Evolutionary conservation across 1,140 invertebrate species (phyloP).

Genomic region (Tetranychus urticae): DNA sequence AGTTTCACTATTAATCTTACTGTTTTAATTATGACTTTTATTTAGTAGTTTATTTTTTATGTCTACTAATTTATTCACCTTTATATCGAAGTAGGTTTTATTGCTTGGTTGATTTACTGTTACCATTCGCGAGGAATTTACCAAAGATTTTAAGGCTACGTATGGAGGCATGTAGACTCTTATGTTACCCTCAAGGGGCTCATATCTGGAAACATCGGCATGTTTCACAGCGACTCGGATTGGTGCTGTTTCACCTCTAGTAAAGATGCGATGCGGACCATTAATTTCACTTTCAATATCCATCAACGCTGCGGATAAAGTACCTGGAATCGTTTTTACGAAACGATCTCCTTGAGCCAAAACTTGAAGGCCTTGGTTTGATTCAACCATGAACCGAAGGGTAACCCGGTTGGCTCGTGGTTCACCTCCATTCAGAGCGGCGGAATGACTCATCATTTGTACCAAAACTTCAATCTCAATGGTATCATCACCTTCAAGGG

Average conservation of each 20-base stretch:
- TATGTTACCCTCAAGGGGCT: not conserved
- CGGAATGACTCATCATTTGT: not conserved
- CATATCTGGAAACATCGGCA: not conserved
- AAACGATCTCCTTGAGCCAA: not conserved
- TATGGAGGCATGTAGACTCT: not conserved
- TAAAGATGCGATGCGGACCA: not conserved
- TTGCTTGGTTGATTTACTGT: not conserved
- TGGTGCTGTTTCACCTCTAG: not conserved
- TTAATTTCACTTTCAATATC: not conserved
- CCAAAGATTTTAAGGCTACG: not conserved
- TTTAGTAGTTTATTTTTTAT: no score
- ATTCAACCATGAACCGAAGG: not conserved
- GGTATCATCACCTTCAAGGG: not conserved
- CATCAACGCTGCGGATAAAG: not conserved
- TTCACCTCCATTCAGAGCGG: not conserved
- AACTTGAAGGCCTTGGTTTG: not conserved
- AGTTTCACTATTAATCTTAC: no score
- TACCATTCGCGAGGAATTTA: not conserved
- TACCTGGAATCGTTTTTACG: not conserved
- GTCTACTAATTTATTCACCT: not conserved
- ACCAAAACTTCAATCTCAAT: not conserved
- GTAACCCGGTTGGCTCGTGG: not conserved
- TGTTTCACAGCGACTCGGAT: not conserved
- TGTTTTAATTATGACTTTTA: no score
- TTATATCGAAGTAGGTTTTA: not conserved